Evolutionary conservation across 1,140 invertebrate species (phyloP), one percentile per base, ranked within the genome.

Genomic region (Drosophila nebulosa): DNA sequence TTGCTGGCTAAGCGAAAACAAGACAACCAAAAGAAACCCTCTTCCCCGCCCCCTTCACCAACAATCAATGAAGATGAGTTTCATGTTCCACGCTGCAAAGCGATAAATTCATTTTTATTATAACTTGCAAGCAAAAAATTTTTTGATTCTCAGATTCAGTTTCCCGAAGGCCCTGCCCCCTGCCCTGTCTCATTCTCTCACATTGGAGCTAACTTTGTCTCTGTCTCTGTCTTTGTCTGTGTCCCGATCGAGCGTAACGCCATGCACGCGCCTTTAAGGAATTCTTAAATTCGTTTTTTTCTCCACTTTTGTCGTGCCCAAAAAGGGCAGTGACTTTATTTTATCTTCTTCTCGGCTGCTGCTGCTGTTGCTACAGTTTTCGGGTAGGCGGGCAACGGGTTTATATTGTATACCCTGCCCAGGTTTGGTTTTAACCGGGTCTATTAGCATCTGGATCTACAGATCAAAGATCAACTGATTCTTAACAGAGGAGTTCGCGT

Each of bases 301-400:
- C 62, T 64, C 30, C 62, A 36, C 32, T 64, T 64, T 65, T 50
- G 58, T 73, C 68, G 72, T 68, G 69, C 77, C 69, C 74, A 84
- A 85, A 85, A 85, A 86, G 69, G 81, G 69, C 77, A 80, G 64
- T 64, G n/a, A 70, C 74, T 68, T 69, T 46, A 65, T 42, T 12
- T 56, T 51, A 46, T 46, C 39, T 53, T 65, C 35, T 24, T 32
- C 30, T 32, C 10, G 2, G 10, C 30, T 39, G 64, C 30, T 32
- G 30, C 30, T 36, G 64, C 46, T 39, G 6, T 10, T 51, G 24
- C 22, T 16, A 59, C 57, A 22, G 14, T 62, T 62, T 75, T 74
- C 16, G 27, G 71, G 72, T 73, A 74, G 69, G 71, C 69, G 56
- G 32, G 57, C 68, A 71, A 70, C 56, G 56, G 32, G 56, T 72